Conservation (phyloP, 1,140 invertebrate species). For the Lepidurus apus region DNA sequence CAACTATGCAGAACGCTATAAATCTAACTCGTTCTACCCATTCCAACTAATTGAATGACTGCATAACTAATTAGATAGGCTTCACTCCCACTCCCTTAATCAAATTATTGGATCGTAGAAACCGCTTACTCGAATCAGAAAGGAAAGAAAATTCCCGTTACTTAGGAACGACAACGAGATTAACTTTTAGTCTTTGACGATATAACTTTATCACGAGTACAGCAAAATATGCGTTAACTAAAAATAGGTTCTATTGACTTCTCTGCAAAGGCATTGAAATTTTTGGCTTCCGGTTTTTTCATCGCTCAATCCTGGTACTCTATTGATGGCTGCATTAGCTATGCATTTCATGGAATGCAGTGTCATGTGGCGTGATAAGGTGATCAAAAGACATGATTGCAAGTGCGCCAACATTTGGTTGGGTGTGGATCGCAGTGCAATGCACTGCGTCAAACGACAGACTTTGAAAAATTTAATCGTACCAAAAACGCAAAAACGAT, state of each 20-base stretch:
- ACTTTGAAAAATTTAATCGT: too few relatives aligned
- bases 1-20: neutral
- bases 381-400: neutral
- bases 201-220: too few relatives aligned
- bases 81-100: too few relatives aligned
- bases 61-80: neutral
- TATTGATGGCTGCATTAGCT: neutral
- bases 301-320: neutral
- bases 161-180: too few relatives aligned
- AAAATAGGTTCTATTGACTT: too few relatives aligned
- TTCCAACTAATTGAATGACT: neutral
- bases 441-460: neutral
- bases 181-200: too few relatives aligned
- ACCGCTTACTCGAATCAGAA: too few relatives aligned
- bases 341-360: neutral
- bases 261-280: neutral
- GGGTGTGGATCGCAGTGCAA: neutral
- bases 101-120: too few relatives aligned
- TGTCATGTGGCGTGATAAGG: slow-evolving; percentile 1
- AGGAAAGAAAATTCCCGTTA: too few relatives aligned
- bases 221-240: too few relatives aligned
- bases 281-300: neutral
- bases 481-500: too few relatives aligned
- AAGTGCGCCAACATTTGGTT: neutral
- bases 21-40: neutral